Conservation (phyloP, 2,113 vertebrate genomes). For the Colossoma macropomum region DNA sequence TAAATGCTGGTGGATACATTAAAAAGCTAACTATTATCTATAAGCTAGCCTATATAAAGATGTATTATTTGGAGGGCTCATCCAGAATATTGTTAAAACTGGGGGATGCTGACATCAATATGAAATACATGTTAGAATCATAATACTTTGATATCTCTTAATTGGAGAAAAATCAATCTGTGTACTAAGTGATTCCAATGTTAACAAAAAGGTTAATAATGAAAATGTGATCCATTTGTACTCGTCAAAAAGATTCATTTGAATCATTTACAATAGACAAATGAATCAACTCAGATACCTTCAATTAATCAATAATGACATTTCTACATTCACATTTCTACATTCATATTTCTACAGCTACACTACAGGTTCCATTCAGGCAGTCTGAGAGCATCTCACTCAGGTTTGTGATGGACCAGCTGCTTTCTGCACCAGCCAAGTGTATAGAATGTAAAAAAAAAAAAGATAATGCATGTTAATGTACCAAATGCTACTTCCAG, state of each 20-base stretch:
- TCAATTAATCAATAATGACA: too few relatives aligned
- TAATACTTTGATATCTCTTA: too few relatives aligned
- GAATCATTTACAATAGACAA: too few relatives aligned
- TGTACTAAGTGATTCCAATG: background rate
- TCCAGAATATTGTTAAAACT: background rate
- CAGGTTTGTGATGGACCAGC: constrained; percentile 29
- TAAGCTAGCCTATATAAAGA: too few relatives aligned
- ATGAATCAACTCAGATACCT: too few relatives aligned
- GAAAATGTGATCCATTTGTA: too few relatives aligned
- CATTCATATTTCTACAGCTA: constrained; percentile 27
- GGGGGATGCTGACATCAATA: background rate
- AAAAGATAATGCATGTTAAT: constrained; percentile 13
- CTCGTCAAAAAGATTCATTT: too few relatives aligned
- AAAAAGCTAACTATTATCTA: too few relatives aligned
- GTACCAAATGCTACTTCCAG: too few relatives aligned
- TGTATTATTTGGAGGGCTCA: too few relatives aligned
- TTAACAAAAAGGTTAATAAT: background rate
- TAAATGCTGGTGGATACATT: too few relatives aligned
- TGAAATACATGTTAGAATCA: background rate
- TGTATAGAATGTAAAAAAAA: background rate
- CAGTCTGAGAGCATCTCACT: constrained; percentile 29
- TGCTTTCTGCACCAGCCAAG: constrained; percentile 19
- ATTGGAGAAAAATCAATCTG: too few relatives aligned
- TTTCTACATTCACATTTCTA: constrained; percentile 20
- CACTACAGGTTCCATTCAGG: constrained; percentile 1